Evolutionary conservation across 2,113 vertebrate species (phyloP), one percentile per base, ranked within the genome.

Genomic region (Verasper variegatus): DNA sequence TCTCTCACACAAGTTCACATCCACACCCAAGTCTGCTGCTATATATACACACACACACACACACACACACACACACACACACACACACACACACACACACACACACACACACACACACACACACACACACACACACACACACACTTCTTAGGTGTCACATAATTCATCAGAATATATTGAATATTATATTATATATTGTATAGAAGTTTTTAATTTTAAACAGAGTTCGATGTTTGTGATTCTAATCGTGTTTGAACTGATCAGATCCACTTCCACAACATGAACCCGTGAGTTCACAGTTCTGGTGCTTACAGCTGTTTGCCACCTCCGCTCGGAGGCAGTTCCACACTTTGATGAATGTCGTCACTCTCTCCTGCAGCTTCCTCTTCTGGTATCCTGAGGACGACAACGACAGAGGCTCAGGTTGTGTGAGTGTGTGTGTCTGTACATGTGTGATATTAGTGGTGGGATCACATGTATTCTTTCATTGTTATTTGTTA

Each of bases 291-390:
- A 35, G 31, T 1, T 35, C 31, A 40, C 37, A 11, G 40, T 3
- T 42, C 11, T 13, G 11, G 57, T 20, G 52, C 93, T 92, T 74
- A 95, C 94, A 58, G 31, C 82, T 89, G 71, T 90, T 92, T n/a
- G 84, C 81, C 71, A 94, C 35, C 31, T 93, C 93, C 37, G 82
- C 82, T 88, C 92, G 68, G 26, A 95, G 91, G 59, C 76, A 3
- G 81, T 94, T 95, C 94, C 94, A 95, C 55, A 87, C 91, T 2
- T 3, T 47, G 21, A 94, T 74, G 79, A 95, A 95, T 20, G 58
- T 81, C 23, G 77, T 35, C 56, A 94, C 84, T 60, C 91, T 83
- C n/a, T 86, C 78, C 0, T 7, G 26, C 57, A 94, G 83, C 40
- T 27, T 45, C 68, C 89, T 93, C 86, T 47, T 91, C 81, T 92